Conservation (phyloP, 2,797 vertebrate genomes). For the Urosaurus nigricauda region DNA sequence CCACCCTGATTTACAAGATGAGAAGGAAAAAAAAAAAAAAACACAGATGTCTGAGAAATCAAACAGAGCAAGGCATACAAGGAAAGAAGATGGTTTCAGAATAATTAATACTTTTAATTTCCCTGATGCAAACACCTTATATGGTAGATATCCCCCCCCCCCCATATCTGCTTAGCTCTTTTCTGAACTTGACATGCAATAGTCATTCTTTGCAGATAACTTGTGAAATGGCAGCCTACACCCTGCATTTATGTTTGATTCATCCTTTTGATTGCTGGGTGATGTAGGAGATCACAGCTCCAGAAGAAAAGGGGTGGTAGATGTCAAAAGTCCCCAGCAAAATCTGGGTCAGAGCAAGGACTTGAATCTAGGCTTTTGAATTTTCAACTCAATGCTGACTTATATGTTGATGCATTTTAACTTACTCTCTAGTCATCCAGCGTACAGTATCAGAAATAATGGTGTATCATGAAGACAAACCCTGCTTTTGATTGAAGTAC, state of each 20-base stretch:
- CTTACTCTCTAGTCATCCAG: background rate
- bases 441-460: background rate
- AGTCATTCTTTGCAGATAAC: background rate
- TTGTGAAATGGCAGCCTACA: background rate
- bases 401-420: background rate
- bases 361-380: background rate
- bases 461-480: background rate
- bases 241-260: slow-evolving; percentile 31
- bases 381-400: background rate
- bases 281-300: background rate
- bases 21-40: background rate
- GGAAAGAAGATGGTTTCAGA: background rate
- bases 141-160: background rate
- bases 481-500: background rate
- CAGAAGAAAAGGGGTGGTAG: background rate
- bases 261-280: background rate
- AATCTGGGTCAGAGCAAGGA: background rate
- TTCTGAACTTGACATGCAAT: background rate
- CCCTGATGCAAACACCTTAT: background rate
- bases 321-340: background rate
- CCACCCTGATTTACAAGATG: no score
- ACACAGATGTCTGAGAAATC: background rate
- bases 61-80: background rate
- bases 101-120: background rate
- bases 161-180: background rate